Base-by-base conservation (phyloP, 2,888 invertebrate species). In the Agonopterix heracliana region DNA sequence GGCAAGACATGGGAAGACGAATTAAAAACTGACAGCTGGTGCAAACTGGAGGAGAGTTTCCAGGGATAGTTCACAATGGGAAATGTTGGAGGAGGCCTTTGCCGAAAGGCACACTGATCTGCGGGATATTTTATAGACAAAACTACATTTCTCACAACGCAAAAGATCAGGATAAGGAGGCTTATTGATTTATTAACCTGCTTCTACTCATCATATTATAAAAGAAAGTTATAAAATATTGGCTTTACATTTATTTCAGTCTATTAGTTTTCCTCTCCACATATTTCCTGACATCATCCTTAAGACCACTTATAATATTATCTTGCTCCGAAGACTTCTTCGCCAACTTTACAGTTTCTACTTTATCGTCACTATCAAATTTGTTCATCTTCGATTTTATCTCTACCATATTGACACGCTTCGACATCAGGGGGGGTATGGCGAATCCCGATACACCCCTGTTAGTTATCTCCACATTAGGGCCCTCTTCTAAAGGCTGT, bases 401-500 rank as follows among this genome's bases (percentile, higher is more conserved):
- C 7, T 68, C 65, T 2, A 55, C 46, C 9, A 57, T 47, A 41
- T 55, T 60, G 1, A 55, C 45, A 14, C 41, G 51, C 51, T 72
- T 77, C 2, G 63, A 40, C 9, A 75, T 54, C 60, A 73, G 74
- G 9, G 63, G 55, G 1, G 87, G 87, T 54, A 88, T 78, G 38
- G 79, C 74, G 51, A 88, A 84, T 4, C 87, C 87, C 13, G 84
- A 73, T 0, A 86, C 69, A 1, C 87, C 87, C 56, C 86, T 71
- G 48, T 81, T 88, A 14, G 60, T 72, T 46, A 87, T 80, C 66
- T 88, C 87, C 3, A 88, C 85, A 46, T 73, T 81, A 0, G 78
- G 69, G 3, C 59, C 55, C 9, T 79, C 74, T 45, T 81, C 81
- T 13, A 62, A 51, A 1, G 64, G 41, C 3, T 62, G 58, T 48